Base-by-base conservation (phyloP, 2,888 invertebrate species). In the Drosophila conformis region DNA sequence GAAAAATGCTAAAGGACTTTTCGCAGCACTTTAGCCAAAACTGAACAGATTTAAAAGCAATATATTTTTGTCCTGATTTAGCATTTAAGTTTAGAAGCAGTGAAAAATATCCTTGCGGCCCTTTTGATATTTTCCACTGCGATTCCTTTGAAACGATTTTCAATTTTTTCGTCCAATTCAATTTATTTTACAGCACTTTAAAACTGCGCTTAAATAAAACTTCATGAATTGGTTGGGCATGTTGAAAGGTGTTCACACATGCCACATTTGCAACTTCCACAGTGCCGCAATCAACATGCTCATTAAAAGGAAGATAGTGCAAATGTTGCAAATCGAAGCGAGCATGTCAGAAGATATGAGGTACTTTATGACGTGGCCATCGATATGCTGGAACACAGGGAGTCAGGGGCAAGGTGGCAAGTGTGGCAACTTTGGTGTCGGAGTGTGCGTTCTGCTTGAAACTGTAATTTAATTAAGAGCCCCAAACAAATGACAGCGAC, bases 381-480 rank as follows among this genome's bases (percentile, higher is more conserved):
- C 40, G 51, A 54, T 49, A 27, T 49, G 2, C 10, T 10, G 2
- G 49, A 18, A 2, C 15, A 27, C 2, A 15, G 48, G 42, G 21
- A 21, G 13, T 1, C 27, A 27, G 27, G 27, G 46, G 13, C 1
- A 15, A 15, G 21, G 42, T 46, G 46, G 25, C 46, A 46, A 46
- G 25, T 46, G 46, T 46, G 46, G 13, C 46, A 8, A 7, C 46
- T 21, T 21, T 40, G 61, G 25, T 54, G 66, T 42, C 62, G 40
- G 29, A 52, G 73, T 57, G 49, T 40, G 57, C 13, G 56, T 29
- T 42, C 29, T n/a, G 57, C 59, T 73, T 42, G 27, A 54, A 81
- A 78, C 67, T 76, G 83, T 86, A 87, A 89, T 86, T 86, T 86
- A 86, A 86, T 86, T 89, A 89, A 72, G 76, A 62, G 73, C 62